Evolutionary conservation across 92 coral and sea anemone genomes (phyloP).

Genomic region (Umimayanthus kanabou): DNA sequence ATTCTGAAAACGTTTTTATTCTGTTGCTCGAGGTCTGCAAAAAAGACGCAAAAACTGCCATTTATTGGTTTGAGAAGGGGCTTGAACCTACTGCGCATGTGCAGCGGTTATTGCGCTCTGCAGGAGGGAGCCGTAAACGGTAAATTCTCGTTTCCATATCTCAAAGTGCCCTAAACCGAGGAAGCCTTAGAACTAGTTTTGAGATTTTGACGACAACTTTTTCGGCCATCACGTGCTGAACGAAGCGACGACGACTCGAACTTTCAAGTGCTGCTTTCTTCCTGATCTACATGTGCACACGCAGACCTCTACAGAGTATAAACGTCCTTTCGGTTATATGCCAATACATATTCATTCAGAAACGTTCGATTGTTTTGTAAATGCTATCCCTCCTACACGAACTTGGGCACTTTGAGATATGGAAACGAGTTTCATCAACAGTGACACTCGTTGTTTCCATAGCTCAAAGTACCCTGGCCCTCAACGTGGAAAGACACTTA

Average conservation of each 20-base stretch:
- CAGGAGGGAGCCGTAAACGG: too few relatives aligned
- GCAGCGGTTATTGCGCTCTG: too few relatives aligned
- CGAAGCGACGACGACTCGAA: slow-evolving; percentile 10
- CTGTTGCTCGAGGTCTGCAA: too few relatives aligned
- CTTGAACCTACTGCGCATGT: too few relatives aligned
- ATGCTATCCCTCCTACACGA: slow-evolving; percentile 1
- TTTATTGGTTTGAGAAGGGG: too few relatives aligned
- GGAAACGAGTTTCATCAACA: slow-evolving; percentile 8
- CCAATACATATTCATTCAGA: neutral
- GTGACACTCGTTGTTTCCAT: slow-evolving; percentile 5
- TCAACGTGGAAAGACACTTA: slow-evolving; percentile 1
- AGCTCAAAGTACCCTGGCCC: slow-evolving; percentile 5
- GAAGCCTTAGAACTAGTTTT: too few relatives aligned
- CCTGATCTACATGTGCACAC: neutral
- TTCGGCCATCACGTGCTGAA: too few relatives aligned
- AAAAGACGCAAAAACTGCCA: too few relatives aligned
- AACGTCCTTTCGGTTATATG: neutral
- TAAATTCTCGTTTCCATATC: too few relatives aligned
- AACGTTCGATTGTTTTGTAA: neutral
- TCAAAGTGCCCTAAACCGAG: too few relatives aligned
- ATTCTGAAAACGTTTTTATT: too few relatives aligned
- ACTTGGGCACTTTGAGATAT: neutral
- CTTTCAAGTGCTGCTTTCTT: neutral
- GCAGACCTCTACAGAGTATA: slow-evolving; percentile 5
- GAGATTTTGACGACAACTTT: neutral